phyloP scores from a whole-genome alignment of 2,888 invertebrate genomes.

The Mylabris sibirica region DNA sequence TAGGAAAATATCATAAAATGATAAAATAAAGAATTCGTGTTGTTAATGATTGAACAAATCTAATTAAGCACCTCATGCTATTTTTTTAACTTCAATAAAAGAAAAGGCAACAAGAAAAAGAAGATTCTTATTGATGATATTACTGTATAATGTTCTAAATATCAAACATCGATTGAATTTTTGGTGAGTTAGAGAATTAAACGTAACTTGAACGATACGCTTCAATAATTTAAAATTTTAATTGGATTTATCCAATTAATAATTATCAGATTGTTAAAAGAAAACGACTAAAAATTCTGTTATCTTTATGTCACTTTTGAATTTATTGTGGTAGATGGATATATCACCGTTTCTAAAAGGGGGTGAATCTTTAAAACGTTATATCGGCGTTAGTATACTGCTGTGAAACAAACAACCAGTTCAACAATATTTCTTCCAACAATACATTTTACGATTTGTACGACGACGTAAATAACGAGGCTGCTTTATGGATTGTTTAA shows the following conservation, averaged over 20 bases:
- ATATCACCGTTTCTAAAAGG: too few species aligned
- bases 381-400: not conserved
- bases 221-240: too few species aligned
- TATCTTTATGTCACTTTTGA: too few species aligned
- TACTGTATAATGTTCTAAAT: too few species aligned
- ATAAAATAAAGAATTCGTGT: not conserved
- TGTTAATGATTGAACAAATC: slow-evolving; percentile 1
- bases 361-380: slow-evolving; percentile 3
- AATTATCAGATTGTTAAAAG: too few species aligned
- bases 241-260: too few species aligned
- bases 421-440: not conserved
- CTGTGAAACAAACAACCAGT: slow-evolving; percentile 1
- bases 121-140: not conserved
- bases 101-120: not conserved
- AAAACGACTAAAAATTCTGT: too few species aligned
- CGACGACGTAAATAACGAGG: not conserved
- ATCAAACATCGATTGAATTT: too few species aligned
- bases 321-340: too few species aligned
- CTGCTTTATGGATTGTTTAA: slow-evolving; percentile 1
- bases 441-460: slow-evolving; percentile 4
- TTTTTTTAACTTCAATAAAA: not conserved
- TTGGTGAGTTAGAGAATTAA: too few species aligned
- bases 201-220: too few species aligned
- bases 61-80: not conserved
- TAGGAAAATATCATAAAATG: not conserved